Percentiles rank a stretch among this genome's conserved stretches.
These are phyloP conservation scores for Melieria picta DNA, from an alignment of 2,888 invertebrate species.

Conservation along the genomic window DNA sequence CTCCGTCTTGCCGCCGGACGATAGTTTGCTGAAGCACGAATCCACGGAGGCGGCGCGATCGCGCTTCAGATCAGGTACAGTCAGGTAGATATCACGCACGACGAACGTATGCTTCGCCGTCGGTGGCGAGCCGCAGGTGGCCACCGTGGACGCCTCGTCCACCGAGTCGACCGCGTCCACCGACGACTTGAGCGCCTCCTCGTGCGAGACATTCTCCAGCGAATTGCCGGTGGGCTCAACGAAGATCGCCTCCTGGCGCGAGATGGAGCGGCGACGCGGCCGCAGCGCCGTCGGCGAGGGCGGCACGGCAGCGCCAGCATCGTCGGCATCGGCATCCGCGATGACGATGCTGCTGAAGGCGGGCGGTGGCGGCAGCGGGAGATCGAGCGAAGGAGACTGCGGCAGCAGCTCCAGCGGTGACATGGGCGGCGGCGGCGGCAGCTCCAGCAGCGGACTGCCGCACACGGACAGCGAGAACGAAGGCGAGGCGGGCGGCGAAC, in stretches of 20 bases:
- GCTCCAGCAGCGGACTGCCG: slow-evolving; percentile 60
- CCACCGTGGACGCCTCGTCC: slow-evolving; percentile 64
- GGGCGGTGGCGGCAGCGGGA: slow-evolving; percentile 46
- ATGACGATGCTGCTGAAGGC: slow-evolving; percentile 35
- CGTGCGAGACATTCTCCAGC: slow-evolving; percentile 75
- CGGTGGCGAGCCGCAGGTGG: slow-evolving; percentile 58
- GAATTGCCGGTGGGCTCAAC: slow-evolving; percentile 79
- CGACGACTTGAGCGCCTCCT: slow-evolving; percentile 55
- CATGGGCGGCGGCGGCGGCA: slow-evolving; percentile 54
- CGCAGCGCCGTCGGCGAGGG: slow-evolving; percentile 63
- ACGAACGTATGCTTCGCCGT: slow-evolving; percentile 54
- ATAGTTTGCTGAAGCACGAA: slow-evolving; percentile 83
- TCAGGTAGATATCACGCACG: slow-evolving; percentile 79
- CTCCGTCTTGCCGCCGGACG: slow-evolving; percentile 74
- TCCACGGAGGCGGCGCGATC: slow-evolving; percentile 90
- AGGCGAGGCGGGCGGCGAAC: slow-evolving; percentile 65
- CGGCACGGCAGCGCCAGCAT: slow-evolving; percentile 42
- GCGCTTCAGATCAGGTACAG: slow-evolving; percentile 84
- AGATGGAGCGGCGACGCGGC: slow-evolving; percentile 77
- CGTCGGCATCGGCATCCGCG: slow-evolving; percentile 38
- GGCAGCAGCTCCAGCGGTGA: slow-evolving; percentile 48
- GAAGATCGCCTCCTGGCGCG: slow-evolving; percentile 84
- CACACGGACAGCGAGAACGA: slow-evolving; percentile 55
- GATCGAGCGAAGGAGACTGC: slow-evolving; percentile 44
- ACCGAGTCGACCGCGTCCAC: slow-evolving; percentile 55